Evolutionary conservation across 2,113 vertebrate species (phyloP).

Genomic region (Deroptyus accipitrinus): DNA sequence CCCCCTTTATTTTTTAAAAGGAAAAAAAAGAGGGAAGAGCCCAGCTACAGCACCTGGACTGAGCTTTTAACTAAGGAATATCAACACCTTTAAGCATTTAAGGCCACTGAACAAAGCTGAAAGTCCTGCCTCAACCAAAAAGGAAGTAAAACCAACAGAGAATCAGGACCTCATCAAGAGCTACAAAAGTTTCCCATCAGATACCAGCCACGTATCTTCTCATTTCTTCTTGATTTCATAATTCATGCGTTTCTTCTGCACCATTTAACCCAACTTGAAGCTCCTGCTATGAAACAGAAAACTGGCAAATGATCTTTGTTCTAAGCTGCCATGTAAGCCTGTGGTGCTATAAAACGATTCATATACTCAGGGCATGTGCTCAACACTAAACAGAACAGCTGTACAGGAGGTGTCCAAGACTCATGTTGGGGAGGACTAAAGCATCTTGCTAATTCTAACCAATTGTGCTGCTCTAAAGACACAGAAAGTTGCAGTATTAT

Average conservation of each 20-base stretch:
- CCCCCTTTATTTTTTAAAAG: neutral
- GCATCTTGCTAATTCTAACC: neutral
- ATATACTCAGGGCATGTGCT: neutral
- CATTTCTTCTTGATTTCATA: neutral
- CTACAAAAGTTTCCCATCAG: neutral
- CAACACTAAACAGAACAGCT: neutral
- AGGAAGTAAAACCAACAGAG: neutral
- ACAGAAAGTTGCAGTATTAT: neutral
- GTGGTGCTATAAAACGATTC: neutral
- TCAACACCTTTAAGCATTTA: neutral
- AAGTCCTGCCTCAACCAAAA: neutral
- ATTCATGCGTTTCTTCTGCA: neutral
- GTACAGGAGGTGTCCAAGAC: neutral
- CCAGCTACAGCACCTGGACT: neutral
- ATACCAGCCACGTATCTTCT: neutral
- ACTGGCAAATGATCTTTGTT: neutral
- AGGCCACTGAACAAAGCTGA: neutral
- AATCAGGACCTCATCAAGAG: neutral
- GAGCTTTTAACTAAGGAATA: neutral
- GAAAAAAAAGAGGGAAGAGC: accelerated
- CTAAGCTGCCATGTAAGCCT: neutral
- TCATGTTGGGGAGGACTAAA: neutral
- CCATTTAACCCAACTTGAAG: neutral
- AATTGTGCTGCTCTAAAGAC: neutral
- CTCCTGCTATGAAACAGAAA: slow-evolving; percentile 8